These are phyloP conservation scores for Lasius fuliginosus DNA, from an alignment of 2,888 invertebrate species.

Conservation along the genomic window DNA sequence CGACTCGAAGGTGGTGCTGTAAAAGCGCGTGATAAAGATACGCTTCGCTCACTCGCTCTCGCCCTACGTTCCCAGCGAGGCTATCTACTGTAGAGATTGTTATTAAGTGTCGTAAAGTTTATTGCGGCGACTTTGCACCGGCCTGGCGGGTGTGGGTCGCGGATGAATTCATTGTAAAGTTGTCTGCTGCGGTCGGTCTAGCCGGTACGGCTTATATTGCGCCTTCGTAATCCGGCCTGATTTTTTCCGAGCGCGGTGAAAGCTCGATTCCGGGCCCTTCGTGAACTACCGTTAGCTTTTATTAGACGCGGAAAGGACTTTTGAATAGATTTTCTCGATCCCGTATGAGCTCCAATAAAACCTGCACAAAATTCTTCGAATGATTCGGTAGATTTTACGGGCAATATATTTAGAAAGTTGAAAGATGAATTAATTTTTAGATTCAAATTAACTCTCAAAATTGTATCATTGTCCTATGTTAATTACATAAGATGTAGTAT, in stretches of 20 bases:
- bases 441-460: neutral
- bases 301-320: conserved; percentile 11
- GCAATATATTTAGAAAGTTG: neutral
- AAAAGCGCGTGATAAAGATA: conserved; percentile 78
- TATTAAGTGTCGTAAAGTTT: conserved; percentile 78
- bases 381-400: neutral
- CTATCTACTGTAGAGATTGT: conserved; percentile 72
- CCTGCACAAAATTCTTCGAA: neutral
- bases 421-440: neutral
- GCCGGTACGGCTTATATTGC: conserved; percentile 42
- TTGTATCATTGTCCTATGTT: neutral
- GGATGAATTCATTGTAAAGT: conserved; percentile 76
- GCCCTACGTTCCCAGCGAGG: conserved; percentile 58
- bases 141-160: conserved; percentile 68
- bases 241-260: conserved; percentile 48
- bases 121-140: conserved; percentile 69
- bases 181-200: conserved; percentile 54
- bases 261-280: conserved; percentile 20
- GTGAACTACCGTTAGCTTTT: conserved; percentile 37
- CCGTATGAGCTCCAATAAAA: neutral
- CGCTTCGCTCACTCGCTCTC: conserved; percentile 54
- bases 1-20: conserved; percentile 74
- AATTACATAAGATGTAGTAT: neutral
- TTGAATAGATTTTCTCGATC: neutral
- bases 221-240: conserved; percentile 17